Conservation (phyloP, 2,888 invertebrate genomes). For the Tenthredo amoena region DNA sequence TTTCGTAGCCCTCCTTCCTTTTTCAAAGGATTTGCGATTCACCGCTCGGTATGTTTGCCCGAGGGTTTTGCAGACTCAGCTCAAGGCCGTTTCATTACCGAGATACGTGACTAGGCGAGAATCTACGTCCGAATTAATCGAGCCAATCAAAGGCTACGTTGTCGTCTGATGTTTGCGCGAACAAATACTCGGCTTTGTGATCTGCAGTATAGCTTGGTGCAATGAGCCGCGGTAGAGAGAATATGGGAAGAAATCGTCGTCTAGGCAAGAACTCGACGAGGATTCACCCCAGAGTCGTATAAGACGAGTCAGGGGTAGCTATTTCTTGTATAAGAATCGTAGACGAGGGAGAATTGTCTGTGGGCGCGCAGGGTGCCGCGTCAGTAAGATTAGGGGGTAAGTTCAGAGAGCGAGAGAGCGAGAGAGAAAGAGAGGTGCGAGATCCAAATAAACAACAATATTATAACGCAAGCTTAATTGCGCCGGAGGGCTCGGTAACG, state of each 20-base stretch:
- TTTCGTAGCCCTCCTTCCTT: conserved; percentile 27
- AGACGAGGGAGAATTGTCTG: conserved; percentile 22
- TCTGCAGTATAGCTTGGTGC: not conserved
- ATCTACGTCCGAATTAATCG: conserved; percentile 70
- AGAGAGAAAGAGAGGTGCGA: conserved; percentile 62
- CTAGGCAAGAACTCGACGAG: not conserved
- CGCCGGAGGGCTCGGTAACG: conserved; percentile 75
- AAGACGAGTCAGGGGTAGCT: conserved; percentile 5
- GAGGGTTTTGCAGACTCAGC: conserved; percentile 41
- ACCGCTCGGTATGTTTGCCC: not conserved
- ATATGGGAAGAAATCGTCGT: not conserved
- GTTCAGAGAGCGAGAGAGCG: conserved; percentile 37
- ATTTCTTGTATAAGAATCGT: conserved; percentile 7
- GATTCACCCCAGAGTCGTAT: not conserved
- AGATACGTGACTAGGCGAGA: conserved; percentile 68
- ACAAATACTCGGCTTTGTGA: conserved; percentile 26
- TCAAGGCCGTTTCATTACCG: conserved; percentile 65
- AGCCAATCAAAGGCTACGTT: conserved; percentile 71
- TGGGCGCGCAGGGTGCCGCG: conserved; percentile 58
- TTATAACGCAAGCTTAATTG: conserved; percentile 78
- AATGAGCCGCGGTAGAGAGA: not conserved
- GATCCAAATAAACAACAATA: conserved; percentile 76
- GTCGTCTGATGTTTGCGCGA: conserved; percentile 10
- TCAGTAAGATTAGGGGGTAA: conserved; percentile 66
- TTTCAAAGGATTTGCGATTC: conserved; percentile 23